These are phyloP conservation scores for Clepsis dumicolana DNA, from an alignment of 2,888 invertebrate genomes.

Conservation along the genomic window DNA sequence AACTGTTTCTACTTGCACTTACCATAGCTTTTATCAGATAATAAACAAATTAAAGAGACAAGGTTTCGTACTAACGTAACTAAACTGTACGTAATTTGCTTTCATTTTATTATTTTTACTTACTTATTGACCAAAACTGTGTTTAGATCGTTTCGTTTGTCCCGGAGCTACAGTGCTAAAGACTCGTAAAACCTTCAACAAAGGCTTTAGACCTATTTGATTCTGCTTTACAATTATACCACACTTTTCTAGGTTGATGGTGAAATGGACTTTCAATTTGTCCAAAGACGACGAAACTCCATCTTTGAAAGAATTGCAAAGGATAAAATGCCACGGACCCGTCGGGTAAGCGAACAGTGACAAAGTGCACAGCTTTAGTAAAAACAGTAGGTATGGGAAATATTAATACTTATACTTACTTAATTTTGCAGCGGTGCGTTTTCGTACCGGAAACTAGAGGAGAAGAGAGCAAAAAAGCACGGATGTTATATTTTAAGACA, in stretches of 20 bases:
- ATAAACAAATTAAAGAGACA: no score
- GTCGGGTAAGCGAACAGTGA: conserved; percentile 88
- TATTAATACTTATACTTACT: background rate
- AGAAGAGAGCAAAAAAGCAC: conserved; percentile 90
- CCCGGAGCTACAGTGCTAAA: no score
- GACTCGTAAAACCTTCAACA: no score
- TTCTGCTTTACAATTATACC: background rate
- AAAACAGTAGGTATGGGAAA: background rate
- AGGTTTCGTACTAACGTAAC: no score
- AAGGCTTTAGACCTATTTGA: no score
- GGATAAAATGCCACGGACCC: conserved; percentile 95
- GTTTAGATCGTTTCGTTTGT: no score
- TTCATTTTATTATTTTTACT: no score
- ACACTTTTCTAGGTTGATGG: conserved; percentile 86
- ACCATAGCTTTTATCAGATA: no score
- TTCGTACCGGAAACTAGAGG: conserved; percentile 93
- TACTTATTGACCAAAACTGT: no score
- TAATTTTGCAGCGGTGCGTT: conserved; percentile 90
- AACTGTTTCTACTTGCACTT: no score
- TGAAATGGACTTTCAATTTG: conserved; percentile 96
- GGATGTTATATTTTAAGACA: conserved; percentile 94
- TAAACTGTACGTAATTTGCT: no score
- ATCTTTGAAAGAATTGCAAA: conserved; percentile 89
- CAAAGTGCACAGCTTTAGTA: background rate
- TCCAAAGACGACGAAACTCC: conserved; percentile 94